phyloP scores from a whole-genome alignment of 30 jellyfish, hydroid and myxozoan genomes.

The Chrysaora quinquecirrha region DNA sequence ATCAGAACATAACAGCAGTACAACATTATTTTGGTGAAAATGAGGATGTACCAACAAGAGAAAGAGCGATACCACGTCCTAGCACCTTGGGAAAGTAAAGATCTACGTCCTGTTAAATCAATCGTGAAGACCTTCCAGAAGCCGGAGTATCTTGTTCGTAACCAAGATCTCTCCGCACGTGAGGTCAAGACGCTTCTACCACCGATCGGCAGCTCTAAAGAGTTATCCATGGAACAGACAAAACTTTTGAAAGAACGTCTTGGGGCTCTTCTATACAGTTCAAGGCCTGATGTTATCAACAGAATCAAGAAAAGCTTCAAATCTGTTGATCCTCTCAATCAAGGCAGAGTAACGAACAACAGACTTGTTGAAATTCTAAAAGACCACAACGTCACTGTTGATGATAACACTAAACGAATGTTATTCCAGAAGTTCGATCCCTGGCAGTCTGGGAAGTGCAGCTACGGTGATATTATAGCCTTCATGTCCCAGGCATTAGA shows the following conservation, averaged over 20 bases:
- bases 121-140: conserved; percentile 56
- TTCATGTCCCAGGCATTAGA: conserved; percentile 50
- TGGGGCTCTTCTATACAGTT: conserved; percentile 47
- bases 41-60: conserved; percentile 50
- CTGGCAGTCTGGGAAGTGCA: conserved; percentile 17
- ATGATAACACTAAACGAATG: conserved; percentile 19
- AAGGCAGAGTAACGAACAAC: conserved; percentile 18
- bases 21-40: no score
- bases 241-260: conserved; percentile 49
- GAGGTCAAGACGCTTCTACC: conserved; percentile 60
- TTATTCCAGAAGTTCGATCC: conserved; percentile 24
- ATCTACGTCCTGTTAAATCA: conserved; percentile 34
- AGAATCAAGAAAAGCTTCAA: conserved; percentile 17
- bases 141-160: conserved; percentile 72
- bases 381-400: conserved; percentile 40
- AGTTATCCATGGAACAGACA: conserved; percentile 37
- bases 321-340: conserved; percentile 36
- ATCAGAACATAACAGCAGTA: neutral
- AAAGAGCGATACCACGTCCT: conserved; percentile 28
- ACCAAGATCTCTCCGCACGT: conserved; percentile 71
- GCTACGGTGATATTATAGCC: conserved; percentile 33
- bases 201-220: conserved; percentile 23
- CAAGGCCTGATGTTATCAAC: conserved; percentile 49
- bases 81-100: conserved; percentile 71
- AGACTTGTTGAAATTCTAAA: neutral